Conservation (phyloP, 1,140 invertebrate species). For the Penaeus chinensis region DNA sequence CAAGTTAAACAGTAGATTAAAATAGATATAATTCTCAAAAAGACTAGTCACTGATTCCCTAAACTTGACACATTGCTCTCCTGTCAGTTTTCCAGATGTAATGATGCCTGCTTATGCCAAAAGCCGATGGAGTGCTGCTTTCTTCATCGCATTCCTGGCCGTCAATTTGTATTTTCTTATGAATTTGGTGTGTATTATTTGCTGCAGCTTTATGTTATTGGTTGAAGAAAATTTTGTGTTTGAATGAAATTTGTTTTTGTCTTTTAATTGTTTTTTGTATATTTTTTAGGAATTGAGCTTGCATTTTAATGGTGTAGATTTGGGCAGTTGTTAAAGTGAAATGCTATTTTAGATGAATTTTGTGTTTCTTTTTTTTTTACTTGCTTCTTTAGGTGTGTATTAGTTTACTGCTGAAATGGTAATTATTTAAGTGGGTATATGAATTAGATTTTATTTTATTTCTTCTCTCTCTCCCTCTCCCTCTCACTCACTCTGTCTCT, state of each 20-base stretch:
- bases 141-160: slow-evolving; percentile 88
- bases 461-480: too few species aligned
- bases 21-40: too few species aligned
- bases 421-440: too few species aligned
- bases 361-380: too few species aligned
- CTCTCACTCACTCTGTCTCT: background rate
- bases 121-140: slow-evolving; percentile 84
- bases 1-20: too few species aligned
- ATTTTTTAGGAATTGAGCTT: background rate
- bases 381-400: too few species aligned
- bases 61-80: slow-evolving; percentile 34
- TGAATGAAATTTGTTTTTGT: background rate
- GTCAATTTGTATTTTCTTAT: slow-evolving; percentile 89
- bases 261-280: background rate
- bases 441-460: too few species aligned
- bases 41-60: too few species aligned
- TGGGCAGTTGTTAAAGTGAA: too few species aligned
- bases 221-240: background rate
- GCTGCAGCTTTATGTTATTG: slow-evolving; percentile 17
- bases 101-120: slow-evolving; percentile 92
- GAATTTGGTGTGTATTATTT: slow-evolving; percentile 75
- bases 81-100: slow-evolving; percentile 87
- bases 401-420: too few species aligned
- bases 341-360: too few species aligned
- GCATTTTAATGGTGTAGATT: too few species aligned